Percentiles rank a stretch among this genome's conserved stretches.
phyloP scores from a whole-genome alignment of 2,113 vertebrate species.

The Myodes glareolus region DNA sequence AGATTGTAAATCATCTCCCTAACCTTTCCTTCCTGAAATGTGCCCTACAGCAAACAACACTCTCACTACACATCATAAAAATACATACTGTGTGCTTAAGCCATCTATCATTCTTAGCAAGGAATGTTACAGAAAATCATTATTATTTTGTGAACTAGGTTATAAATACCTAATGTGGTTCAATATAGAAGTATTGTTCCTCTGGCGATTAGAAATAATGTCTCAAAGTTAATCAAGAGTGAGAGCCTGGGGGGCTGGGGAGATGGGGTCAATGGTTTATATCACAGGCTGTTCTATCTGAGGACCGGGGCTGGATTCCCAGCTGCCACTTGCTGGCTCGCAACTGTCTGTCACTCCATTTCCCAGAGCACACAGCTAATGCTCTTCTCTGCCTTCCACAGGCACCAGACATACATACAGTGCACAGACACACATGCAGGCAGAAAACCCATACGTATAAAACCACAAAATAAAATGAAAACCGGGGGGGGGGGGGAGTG shows the following conservation, averaged over 20 bases:
- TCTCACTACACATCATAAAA: background rate
- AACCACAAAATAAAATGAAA: background rate
- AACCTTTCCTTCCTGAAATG: background rate
- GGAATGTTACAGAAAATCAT: background rate
- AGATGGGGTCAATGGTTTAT: background rate
- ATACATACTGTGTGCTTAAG: background rate
- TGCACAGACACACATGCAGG: background rate
- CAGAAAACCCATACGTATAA: background rate
- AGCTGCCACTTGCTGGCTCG: background rate
- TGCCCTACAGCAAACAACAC: background rate
- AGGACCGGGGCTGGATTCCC: background rate
- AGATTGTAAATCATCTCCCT: background rate
- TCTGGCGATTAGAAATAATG: background rate
- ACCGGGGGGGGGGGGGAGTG: too few relatives aligned
- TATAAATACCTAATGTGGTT: conserved; percentile 32
- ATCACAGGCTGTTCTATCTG: background rate
- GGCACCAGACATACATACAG: background rate
- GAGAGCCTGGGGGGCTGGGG: background rate
- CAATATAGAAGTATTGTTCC: conserved; percentile 14
- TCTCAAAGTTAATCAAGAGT: conserved; percentile 35
- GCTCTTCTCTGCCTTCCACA: background rate
- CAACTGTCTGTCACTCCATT: background rate
- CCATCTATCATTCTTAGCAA: background rate
- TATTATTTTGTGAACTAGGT: conserved; percentile 17
- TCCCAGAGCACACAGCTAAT: background rate